Evolutionary conservation across 2,797 vertebrate genomes (phyloP).

Genomic region (Sardinella longiceps): DNA sequence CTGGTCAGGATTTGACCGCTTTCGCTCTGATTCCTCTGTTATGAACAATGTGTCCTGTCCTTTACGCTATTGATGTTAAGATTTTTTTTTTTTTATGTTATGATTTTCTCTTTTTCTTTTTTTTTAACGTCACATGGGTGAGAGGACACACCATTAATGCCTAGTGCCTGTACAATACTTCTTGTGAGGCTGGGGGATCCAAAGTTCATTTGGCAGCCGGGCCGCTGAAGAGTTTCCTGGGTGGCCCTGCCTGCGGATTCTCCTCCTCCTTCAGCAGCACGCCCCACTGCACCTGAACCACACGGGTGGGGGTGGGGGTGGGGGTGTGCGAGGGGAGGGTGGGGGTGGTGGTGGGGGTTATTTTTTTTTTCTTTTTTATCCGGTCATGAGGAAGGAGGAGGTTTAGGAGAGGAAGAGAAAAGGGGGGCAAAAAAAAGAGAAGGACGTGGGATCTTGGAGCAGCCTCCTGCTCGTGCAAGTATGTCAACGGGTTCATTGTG

Average conservation of each 20-base stretch:
- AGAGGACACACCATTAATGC: background rate
- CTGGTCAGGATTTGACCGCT: background rate
- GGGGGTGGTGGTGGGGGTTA: too few relatives aligned
- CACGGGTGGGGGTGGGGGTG: background rate
- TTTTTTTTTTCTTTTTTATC: background rate
- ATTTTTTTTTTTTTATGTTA: too few relatives aligned
- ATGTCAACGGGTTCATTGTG: conserved; percentile 22
- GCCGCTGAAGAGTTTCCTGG: background rate
- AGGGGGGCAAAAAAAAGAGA: background rate
- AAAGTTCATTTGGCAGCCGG: background rate
- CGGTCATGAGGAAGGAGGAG: background rate
- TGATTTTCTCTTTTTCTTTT: too few relatives aligned
- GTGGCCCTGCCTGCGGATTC: background rate
- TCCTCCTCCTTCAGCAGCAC: background rate
- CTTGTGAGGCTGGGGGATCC: too few relatives aligned
- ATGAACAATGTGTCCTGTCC: background rate
- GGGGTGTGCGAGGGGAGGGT: too few relatives aligned
- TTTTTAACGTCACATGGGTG: background rate
- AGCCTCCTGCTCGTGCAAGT: background rate
- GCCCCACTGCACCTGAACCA: background rate
- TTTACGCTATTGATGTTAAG: background rate
- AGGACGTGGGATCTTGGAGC: background rate
- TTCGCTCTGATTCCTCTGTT: background rate
- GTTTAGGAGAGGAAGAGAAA: background rate
- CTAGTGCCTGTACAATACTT: too few relatives aligned